Evolutionary conservation across 2,113 vertebrate species (phyloP).

Genomic region (Isurus oxyrinchus): DNA sequence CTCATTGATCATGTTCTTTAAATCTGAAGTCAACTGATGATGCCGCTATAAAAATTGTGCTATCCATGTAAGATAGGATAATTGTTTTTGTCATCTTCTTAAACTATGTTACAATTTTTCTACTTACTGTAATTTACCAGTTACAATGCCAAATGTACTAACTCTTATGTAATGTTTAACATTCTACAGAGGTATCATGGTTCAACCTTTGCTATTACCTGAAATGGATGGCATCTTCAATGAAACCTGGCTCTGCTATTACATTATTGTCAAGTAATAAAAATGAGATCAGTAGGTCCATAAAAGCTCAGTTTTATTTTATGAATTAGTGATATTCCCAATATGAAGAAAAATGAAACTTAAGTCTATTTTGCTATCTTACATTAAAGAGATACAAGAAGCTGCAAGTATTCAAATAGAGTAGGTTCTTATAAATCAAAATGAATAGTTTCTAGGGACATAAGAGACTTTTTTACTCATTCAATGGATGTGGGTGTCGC

Average conservation of each 20-base stretch:
- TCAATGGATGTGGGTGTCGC: not conserved
- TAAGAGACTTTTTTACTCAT: not conserved
- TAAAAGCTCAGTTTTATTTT: not conserved
- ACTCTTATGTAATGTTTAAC: not conserved
- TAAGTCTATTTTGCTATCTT: not conserved
- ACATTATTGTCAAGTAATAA: not conserved
- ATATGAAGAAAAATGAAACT: not conserved
- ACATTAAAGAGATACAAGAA: not conserved
- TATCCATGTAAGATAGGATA: not conserved
- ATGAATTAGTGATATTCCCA: not conserved
- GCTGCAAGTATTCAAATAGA: not conserved
- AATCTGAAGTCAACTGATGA: slow-evolving; percentile 31
- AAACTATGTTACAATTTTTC: not conserved
- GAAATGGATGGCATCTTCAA: not conserved
- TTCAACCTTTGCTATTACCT: not conserved
- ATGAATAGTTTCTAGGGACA: not conserved
- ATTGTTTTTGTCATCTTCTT: not conserved
- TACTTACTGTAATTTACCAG: not conserved
- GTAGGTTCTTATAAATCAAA: not conserved
- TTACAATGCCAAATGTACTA: not conserved
- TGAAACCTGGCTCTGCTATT: not conserved
- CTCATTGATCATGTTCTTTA: slow-evolving; percentile 24
- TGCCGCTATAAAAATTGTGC: not conserved
- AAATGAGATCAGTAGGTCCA: not conserved
- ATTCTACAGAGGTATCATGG: not conserved